phyloP scores from a whole-genome alignment of 2,113 vertebrate genomes.

The Furnarius figulus region DNA sequence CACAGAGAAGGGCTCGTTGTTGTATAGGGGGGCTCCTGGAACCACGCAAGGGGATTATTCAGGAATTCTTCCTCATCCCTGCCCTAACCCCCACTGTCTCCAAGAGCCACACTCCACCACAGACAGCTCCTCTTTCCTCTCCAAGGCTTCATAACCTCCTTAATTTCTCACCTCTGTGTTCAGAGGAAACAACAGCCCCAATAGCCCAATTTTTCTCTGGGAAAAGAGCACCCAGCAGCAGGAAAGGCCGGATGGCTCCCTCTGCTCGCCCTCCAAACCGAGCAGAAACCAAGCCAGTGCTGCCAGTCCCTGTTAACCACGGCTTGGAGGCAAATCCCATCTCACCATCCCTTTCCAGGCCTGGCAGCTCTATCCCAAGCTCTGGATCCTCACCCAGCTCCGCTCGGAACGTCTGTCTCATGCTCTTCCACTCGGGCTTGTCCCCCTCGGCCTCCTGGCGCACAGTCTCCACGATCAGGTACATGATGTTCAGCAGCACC shows the following conservation, averaged over 20 bases:
- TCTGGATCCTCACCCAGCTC: constrained; percentile 83
- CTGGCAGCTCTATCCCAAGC: fast-evolving
- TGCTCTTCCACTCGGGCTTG: constrained; percentile 87
- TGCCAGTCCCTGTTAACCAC: not conserved
- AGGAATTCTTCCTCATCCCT: not conserved
- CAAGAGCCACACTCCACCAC: not conserved
- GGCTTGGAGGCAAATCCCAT: not conserved
- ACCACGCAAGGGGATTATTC: not conserved
- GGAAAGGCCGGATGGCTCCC: not conserved
- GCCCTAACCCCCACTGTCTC: not conserved
- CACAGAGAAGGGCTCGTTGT: constrained; percentile 93
- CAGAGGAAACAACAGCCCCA: not conserved
- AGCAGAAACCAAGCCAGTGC: not conserved
- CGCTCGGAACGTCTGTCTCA: constrained; percentile 89
- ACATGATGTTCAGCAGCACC: constrained; percentile 98
- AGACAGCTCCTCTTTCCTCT: not conserved
- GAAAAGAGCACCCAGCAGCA: not conserved
- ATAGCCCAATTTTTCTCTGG: fast-evolving
- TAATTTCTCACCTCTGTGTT: not conserved
- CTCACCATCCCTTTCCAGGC: not conserved
- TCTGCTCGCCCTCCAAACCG: not conserved
- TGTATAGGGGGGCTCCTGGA: constrained; percentile 89
- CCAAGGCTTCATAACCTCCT: fast-evolving
- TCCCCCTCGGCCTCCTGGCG: constrained; percentile 90
- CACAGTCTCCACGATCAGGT: constrained; percentile 93